These are phyloP conservation scores for Megaleporinus macrocephalus DNA, from an alignment of 2,113 vertebrate species.

Conservation along the genomic window DNA sequence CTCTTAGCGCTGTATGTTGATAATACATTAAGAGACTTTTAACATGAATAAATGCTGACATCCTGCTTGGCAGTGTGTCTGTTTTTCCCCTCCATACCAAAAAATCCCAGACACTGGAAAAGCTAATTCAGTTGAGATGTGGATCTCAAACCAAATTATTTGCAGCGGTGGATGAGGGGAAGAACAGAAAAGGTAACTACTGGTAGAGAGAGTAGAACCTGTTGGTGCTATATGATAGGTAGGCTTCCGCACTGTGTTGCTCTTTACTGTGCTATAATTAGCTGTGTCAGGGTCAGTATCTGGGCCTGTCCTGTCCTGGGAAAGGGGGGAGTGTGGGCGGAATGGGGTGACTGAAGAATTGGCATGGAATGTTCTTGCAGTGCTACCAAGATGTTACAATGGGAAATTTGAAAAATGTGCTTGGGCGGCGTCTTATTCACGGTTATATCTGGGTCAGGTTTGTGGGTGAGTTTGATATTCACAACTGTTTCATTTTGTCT, in stretches of 20 bases:
- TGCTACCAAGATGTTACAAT: conserved; percentile 12
- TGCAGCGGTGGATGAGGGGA: background rate
- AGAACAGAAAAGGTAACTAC: conserved; percentile 22
- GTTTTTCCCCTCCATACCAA: background rate
- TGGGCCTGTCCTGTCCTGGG: conserved; percentile 60
- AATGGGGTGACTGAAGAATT: background rate
- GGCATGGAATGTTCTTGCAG: background rate
- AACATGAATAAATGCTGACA: too few relatives aligned
- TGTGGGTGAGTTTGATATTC: background rate
- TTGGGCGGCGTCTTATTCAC: background rate
- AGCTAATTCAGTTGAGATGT: background rate
- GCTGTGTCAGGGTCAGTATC: conserved; percentile 56
- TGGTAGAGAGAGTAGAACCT: conserved; percentile 26
- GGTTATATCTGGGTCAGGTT: background rate
- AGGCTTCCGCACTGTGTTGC: conserved; percentile 60
- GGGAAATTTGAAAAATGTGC: background rate
- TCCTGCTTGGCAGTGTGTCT: too few relatives aligned
- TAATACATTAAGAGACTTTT: too few relatives aligned
- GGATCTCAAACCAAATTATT: background rate
- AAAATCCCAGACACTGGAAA: background rate
- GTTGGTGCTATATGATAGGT: conserved; percentile 52
- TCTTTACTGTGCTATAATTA: conserved; percentile 65
- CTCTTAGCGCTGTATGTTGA: background rate
- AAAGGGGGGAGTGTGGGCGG: background rate
- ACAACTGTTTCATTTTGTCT: background rate